Conservation (phyloP, 2,888 invertebrate species). For the Noctuana brunneofusca region DNA sequence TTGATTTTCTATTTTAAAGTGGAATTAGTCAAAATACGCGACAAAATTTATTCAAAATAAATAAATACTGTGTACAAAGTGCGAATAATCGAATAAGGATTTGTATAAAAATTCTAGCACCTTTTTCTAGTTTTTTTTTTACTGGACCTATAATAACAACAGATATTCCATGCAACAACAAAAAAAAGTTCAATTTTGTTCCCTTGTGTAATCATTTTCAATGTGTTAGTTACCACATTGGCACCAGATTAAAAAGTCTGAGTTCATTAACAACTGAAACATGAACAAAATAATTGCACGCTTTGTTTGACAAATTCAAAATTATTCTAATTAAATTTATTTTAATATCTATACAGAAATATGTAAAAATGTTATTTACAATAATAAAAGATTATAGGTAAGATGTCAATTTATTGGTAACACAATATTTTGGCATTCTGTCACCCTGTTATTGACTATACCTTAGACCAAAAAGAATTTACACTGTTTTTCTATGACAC, state of each 20-base stretch:
- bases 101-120: neutral
- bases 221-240: neutral
- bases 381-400: slow-evolving; percentile 11
- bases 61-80: neutral
- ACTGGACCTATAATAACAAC: no score
- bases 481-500: neutral
- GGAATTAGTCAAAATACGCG: neutral
- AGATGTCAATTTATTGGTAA: slow-evolving; percentile 42
- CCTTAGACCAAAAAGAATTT: neutral
- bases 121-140: neutral
- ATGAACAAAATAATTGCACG: neutral
- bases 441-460: slow-evolving; percentile 45
- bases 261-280: neutral
- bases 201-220: neutral
- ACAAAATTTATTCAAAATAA: neutral
- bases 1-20: neutral
- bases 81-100: neutral
- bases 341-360: slow-evolving; percentile 16
- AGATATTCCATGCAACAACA: no score
- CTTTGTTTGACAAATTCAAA: neutral
- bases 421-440: slow-evolving; percentile 54
- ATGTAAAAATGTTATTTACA: slow-evolving; percentile 25
- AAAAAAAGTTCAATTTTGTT: no score
- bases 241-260: neutral
- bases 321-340: slow-evolving; percentile 1